Base-by-base conservation (phyloP, 2,888 invertebrate genomes). In the Melangyna quadrimaculata region DNA sequence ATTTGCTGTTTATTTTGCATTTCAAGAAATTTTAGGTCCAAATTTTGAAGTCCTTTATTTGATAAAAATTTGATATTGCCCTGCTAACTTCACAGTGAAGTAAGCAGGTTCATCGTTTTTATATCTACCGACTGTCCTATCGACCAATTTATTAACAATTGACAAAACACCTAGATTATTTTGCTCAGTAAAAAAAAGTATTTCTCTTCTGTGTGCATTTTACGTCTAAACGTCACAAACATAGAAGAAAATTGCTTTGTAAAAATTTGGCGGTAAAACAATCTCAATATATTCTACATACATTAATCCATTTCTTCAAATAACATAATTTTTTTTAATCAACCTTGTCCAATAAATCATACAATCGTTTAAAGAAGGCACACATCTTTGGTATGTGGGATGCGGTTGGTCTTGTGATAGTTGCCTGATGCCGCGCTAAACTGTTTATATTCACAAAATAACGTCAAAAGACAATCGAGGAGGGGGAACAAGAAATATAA, bases 291-390 rank as follows among this genome's bases (percentile, higher is more conserved):
- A n/a, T n/a, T n/a, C 12, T 5, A 9, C 45, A 14, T 24, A 22
- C 45, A 14, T 24, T n/a, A 24, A 61, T 19, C 48, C 32, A 48
- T 27, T 61, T 61, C 27, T 59, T 48, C 45, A 27, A 27, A 24
- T 24, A 32, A 61, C 19, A 57, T 27, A 29, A 17, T 51, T 40
- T 40, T 51, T n/a, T n/a, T 32, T 59, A 48, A 74, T 29, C 19
- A 70, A 70, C 61, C 32, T 55, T 45, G 69, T 19, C 51, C 48
- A 59, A 77, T 77, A 81, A 75, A 75, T 75, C 70, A 70, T 35
- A 19, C 37, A 71, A 63, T 59, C 57, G 35, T 40, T 67, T 72
- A 19, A 37, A 65, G 35, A 65, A 51, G 32, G 6, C 35, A 53
- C 43, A 53, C 35, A 29, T 29, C 73, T 59, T 37, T 37, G 24